Percentiles rank a stretch among this genome's conserved stretches.
Conservation (phyloP, 2,888 invertebrate genomes). For the Agriopis aurantiaria region DNA sequence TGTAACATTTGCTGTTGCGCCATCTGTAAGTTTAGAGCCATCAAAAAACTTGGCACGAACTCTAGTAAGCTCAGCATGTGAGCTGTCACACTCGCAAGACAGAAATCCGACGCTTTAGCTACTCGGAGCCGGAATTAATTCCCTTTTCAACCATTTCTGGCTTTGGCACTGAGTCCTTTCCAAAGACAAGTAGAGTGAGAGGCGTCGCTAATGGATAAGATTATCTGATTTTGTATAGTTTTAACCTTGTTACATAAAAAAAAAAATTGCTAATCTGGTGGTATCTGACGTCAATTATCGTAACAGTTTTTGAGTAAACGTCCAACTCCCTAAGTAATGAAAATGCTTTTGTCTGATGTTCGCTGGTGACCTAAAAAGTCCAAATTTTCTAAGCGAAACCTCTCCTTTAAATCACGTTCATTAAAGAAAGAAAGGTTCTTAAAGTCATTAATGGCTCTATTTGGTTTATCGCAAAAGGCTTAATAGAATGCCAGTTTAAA, state of each 20-base stretch:
- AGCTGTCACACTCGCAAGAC: slow-evolving; percentile 29
- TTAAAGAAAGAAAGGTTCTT: background rate
- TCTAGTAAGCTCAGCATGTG: slow-evolving; percentile 19
- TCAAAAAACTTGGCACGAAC: background rate
- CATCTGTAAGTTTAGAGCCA: background rate
- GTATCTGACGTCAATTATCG: too few species aligned
- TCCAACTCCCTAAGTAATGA: too few species aligned
- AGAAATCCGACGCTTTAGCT: slow-evolving; percentile 17
- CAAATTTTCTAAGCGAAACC: too few species aligned
- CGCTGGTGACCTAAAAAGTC: too few species aligned
- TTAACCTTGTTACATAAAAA: too few species aligned
- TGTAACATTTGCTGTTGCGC: background rate
- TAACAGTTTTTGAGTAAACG: too few species aligned
- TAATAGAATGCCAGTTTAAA: slow-evolving; percentile 18
- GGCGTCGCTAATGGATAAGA: background rate
- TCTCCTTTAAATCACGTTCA: too few species aligned
- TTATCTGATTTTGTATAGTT: background rate
- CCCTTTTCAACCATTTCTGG: slow-evolving; percentile 18
- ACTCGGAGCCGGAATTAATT: slow-evolving; percentile 13
- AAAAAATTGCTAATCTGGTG: too few species aligned
- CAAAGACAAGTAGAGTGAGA: background rate
- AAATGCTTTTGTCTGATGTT: too few species aligned
- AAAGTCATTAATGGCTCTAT: background rate
- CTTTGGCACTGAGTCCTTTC: slow-evolving; percentile 1
- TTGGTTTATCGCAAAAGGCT: background rate